Evolutionary conservation across 2,888 invertebrate genomes (phyloP).

Genomic region (Nomada fucata): DNA sequence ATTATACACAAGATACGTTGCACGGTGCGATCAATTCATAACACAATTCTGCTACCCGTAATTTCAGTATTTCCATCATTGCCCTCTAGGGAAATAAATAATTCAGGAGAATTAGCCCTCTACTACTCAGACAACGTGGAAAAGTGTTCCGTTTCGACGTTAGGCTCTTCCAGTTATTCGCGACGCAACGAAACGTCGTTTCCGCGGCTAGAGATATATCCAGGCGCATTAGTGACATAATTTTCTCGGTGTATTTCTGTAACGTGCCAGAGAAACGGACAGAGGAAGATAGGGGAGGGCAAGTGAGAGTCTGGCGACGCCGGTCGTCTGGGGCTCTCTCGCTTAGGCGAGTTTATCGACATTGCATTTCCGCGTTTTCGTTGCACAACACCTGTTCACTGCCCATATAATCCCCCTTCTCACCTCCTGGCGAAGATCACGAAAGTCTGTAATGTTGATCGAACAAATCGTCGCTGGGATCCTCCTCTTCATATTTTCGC

Average conservation of each 20-base stretch:
- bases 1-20: too few species aligned
- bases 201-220: conserved; percentile 68
- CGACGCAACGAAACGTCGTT: conserved; percentile 48
- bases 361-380: conserved; percentile 79
- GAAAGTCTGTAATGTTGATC: conserved; percentile 24
- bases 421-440: conserved; percentile 48
- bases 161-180: conserved; percentile 24
- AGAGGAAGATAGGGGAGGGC: conserved; percentile 57
- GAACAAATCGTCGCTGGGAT: not conserved
- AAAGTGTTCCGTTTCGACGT: not conserved
- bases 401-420: conserved; percentile 65
- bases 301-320: conserved; percentile 71
- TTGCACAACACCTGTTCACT: conserved; percentile 79
- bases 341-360: conserved; percentile 69
- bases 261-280: conserved; percentile 65
- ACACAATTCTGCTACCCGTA: not conserved
- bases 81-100: not conserved
- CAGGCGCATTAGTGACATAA: conserved; percentile 79
- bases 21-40: not conserved
- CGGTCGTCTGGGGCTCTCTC: conserved; percentile 63
- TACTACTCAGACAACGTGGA: not conserved
- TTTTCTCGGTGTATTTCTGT: conserved; percentile 79
- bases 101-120: not conserved
- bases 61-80: not conserved
- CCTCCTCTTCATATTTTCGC: not conserved